These are phyloP conservation scores for Lypha dubia DNA, from an alignment of 2,888 invertebrate genomes.

Conservation along the genomic window DNA sequence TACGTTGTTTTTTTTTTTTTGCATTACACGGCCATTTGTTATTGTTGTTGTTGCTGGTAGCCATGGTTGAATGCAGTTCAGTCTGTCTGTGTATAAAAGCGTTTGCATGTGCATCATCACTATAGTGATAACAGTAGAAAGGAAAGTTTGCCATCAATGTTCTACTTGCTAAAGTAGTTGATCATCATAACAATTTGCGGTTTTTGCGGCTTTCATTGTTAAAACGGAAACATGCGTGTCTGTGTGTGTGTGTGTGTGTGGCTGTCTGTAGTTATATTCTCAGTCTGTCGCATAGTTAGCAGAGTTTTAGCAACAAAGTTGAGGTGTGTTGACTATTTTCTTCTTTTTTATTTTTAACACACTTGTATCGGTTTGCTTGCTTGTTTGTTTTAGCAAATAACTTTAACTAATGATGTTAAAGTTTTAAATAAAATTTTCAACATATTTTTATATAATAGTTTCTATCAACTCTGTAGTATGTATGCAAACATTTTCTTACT, in stretches of 20 bases:
- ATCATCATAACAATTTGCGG: constrained; percentile 61
- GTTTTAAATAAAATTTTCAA: constrained; percentile 20
- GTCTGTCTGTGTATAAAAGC: no score
- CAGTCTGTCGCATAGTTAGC: constrained; percentile 13
- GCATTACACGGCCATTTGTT: no score
- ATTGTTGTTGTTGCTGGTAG: no score
- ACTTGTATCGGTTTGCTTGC: constrained; percentile 3
- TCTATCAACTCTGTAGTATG: no score
- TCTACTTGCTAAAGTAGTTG: constrained; percentile 45
- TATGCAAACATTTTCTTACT: neutral
- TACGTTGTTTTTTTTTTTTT: no score
- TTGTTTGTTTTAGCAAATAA: neutral
- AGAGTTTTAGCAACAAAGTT: constrained; percentile 33
- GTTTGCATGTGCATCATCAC: neutral
- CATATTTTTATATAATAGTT: constrained; percentile 10
- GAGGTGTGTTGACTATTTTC: constrained; percentile 9
- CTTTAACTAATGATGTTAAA: constrained; percentile 34
- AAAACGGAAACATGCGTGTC: constrained; percentile 11
- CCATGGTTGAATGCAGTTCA: no score
- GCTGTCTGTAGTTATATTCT: neutral
- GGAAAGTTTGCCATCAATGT: constrained; percentile 16
- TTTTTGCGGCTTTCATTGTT: constrained; percentile 51
- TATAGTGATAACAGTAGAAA: neutral
- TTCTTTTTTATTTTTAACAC: no score
- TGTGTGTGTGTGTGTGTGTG: neutral